Conservation (phyloP, 2,797 vertebrate genomes). For the Arctocebus calabarensis region DNA sequence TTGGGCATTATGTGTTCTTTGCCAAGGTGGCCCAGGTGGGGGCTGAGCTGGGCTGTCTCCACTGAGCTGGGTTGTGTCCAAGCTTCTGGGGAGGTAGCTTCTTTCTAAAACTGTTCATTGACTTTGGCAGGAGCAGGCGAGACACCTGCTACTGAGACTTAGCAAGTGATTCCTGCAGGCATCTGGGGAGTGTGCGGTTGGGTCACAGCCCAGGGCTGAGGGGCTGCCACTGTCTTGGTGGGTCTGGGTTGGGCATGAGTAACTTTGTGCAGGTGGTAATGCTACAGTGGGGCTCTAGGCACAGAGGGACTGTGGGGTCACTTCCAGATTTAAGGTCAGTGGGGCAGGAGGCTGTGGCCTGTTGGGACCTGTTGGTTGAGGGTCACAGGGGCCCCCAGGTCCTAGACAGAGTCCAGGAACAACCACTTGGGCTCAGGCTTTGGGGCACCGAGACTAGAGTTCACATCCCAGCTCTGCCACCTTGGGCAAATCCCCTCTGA, state of each 20-base stretch:
- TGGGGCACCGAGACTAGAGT: no score
- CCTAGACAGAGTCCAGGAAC: neutral
- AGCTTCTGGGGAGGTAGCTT: neutral
- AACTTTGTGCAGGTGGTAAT: no score
- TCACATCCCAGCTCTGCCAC: neutral
- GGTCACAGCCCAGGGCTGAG: neutral
- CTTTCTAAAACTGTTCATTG: neutral
- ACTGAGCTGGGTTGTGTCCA: no score
- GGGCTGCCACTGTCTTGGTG: neutral
- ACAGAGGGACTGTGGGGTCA: no score
- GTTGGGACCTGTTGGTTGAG: neutral
- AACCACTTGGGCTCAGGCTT: neutral
- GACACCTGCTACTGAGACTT: neutral
- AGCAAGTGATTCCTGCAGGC: neutral
- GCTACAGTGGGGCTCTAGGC: no score
- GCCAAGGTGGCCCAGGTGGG: neutral
- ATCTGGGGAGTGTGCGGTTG: neutral
- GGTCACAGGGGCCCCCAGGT: neutral
- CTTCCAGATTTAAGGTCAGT: no score
- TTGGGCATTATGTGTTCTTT: neutral
- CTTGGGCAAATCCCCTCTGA: neutral
- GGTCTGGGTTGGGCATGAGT: neutral
- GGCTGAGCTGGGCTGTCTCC: no score
- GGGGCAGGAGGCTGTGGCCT: fast-evolving
- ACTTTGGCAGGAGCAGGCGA: fast-evolving